A percentile compares a stretch with the other conserved stretches of the same genome.
phyloP scores from a whole-genome alignment of 2,797 vertebrate species.

The Toxotes lorentzi region DNA sequence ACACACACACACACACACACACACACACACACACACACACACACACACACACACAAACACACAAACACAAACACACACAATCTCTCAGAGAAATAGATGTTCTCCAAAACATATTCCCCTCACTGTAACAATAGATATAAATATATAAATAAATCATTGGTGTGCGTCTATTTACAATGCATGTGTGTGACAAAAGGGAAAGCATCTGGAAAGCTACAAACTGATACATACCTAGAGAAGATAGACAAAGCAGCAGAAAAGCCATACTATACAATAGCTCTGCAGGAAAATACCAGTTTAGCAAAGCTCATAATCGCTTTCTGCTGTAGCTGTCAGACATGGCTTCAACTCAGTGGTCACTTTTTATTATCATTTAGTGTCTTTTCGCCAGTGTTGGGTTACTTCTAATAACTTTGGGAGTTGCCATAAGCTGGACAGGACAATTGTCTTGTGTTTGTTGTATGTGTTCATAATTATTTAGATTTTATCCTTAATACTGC shows the following conservation, averaged over 20 bases:
- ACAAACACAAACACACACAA: conserved; percentile 25
- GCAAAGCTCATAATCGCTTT: conserved; percentile 37
- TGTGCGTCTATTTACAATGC: conserved; percentile 48
- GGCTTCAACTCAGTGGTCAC: conserved; percentile 29
- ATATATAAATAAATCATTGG: conserved; percentile 63
- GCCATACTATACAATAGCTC: conserved; percentile 34
- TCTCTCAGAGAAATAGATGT: conserved; percentile 54
- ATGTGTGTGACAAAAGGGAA: conserved; percentile 36
- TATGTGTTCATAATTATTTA: background rate
- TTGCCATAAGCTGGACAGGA: background rate
- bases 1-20: conserved; percentile 34
- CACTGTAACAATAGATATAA: conserved; percentile 67
- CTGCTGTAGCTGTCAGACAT: background rate
- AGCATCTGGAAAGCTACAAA: conserved; percentile 44
- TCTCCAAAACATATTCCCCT: conserved; percentile 56
- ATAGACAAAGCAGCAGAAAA: conserved; percentile 35
- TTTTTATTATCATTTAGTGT: conserved; percentile 26
- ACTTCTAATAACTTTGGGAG: background rate
- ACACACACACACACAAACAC: conserved; percentile 39
- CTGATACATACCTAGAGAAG: conserved; percentile 34
- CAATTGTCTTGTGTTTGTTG: background rate
- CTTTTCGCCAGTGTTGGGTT: background rate
- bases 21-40: conserved; percentile 34
- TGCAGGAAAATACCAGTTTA: conserved; percentile 40
- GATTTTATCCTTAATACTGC: background rate